Evolutionary conservation across 2,113 vertebrate species (phyloP).

Genomic region (Callopanchax toddi): DNA sequence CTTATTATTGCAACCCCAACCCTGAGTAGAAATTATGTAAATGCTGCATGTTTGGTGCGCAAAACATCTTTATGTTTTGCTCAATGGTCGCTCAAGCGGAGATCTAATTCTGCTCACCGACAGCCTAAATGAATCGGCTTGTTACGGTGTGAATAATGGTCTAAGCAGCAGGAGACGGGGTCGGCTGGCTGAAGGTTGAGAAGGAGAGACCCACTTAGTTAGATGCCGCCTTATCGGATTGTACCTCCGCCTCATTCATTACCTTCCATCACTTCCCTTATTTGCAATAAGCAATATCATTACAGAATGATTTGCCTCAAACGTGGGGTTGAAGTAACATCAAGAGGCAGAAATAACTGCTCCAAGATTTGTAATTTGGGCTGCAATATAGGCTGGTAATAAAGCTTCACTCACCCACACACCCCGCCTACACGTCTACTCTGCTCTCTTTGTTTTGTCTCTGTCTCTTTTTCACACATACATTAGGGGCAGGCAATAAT

Average conservation of each 20-base stretch:
- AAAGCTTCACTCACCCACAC: slow-evolving; percentile 54
- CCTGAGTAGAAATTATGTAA: slow-evolving; percentile 76
- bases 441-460: slow-evolving; percentile 42
- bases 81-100: slow-evolving; percentile 68
- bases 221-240: slow-evolving; percentile 68
- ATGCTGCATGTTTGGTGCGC: slow-evolving; percentile 63
- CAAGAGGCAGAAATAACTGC: slow-evolving; percentile 54
- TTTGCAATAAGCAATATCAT: slow-evolving; percentile 72
- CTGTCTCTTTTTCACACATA: slow-evolving; percentile 32
- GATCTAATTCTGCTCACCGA: slow-evolving; percentile 77
- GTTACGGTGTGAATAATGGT: slow-evolving; percentile 75
- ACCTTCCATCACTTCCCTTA: slow-evolving; percentile 65
- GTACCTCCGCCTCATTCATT: slow-evolving; percentile 70
- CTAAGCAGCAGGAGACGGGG: slow-evolving; percentile 45
- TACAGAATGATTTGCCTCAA: slow-evolving; percentile 67
- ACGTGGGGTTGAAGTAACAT: slow-evolving; percentile 53
- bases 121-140: slow-evolving; percentile 77
- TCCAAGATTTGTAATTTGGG: slow-evolving; percentile 62
- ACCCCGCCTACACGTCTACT: slow-evolving; percentile 3
- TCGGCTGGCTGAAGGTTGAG: slow-evolving; percentile 69
- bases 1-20: slow-evolving; percentile 74
- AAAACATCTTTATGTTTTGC: slow-evolving; percentile 73
- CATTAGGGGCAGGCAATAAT: slow-evolving; percentile 11
- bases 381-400: slow-evolving; percentile 60
- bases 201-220: slow-evolving; percentile 72